Base-by-base conservation (phyloP, 2,797 vertebrate genomes). In the Hipposideros larvatus region DNA sequence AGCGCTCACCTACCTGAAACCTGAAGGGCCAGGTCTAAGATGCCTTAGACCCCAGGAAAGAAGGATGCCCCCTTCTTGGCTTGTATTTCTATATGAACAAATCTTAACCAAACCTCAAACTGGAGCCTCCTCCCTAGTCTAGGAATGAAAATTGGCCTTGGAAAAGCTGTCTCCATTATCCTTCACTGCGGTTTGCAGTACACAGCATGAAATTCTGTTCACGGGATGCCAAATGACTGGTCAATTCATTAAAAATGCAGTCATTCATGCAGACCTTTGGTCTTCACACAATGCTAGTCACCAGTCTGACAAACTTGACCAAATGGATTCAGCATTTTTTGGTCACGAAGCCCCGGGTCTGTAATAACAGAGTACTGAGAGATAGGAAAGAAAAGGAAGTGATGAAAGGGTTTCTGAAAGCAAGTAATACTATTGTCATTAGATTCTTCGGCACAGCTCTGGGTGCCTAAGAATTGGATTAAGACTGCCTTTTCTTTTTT, bases 201-300 rank as follows among this genome's bases (percentile, higher is more conserved):
- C 91, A 73, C 74, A 84, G 91, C 91, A 91, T 96, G 93, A 91
- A 95, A 93, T 95, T 95, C 97, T 93, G 97, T 96, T 95, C 94
- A 77, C 93, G 91, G 41, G 90, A 94, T 95, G 96, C 94, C 93
- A 97, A 95, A 90, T 63, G 88, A 75, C 94, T 53, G 85, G 95
- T 96, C 96, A 91, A 65, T 88, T 97, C 96, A 96, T 96, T 97
- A 96, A 70, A 96, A 68, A 96, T 93, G 66, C 94, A 92, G 85
- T 96, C 94, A 89, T 93, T 97, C 96, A 95, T 21, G 31, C 93
- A 94, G 93, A 97, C 74, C 93, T 96, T 97, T 96, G 93, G 96
- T 97, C 95, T 93, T 77, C 78, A 77, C 92, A 98, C 96, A 98
- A 96, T 97, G 94, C 92, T 95, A 98, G 94, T 97, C 96, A 95